Conservation (phyloP, 1,140 invertebrate species). For the Eumeta japonica region DNA sequence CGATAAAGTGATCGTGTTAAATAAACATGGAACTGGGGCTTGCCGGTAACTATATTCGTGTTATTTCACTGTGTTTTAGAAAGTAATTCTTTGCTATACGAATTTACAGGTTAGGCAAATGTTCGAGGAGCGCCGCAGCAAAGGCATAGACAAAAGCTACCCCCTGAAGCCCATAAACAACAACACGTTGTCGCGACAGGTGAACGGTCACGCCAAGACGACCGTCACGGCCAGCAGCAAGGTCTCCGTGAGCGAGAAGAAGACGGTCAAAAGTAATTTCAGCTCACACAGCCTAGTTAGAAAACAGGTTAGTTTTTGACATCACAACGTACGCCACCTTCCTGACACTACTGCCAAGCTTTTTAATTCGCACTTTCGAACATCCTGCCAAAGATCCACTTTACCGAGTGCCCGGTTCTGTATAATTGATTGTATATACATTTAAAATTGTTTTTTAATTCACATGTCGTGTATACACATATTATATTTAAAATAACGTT, state of each 20-base stretch:
- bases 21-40: not conserved
- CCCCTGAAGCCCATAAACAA: conserved; percentile 69
- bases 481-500: no score
- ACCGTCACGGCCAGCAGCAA: conserved; percentile 15
- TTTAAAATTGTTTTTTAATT: no score
- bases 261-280: conserved; percentile 28
- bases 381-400: no score
- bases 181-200: conserved; percentile 38
- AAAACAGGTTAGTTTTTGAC: conserved; percentile 18
- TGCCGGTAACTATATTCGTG: not conserved
- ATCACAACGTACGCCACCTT: not conserved
- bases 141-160: conserved; percentile 78
- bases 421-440: no score
- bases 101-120: conserved; percentile 67
- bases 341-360: not conserved
- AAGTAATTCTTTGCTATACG: conserved; percentile 23
- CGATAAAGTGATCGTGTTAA: not conserved
- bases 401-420: no score
- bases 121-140: conserved; percentile 74
- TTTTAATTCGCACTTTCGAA: no score
- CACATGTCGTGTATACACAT: no score
- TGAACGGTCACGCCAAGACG: conserved; percentile 37
- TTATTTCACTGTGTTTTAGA: not conserved
- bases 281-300: conserved; percentile 27
- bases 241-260: conserved; percentile 26